Conservation (phyloP, 2,797 vertebrate species). For the Schizopygopsis pylzovi region DNA sequence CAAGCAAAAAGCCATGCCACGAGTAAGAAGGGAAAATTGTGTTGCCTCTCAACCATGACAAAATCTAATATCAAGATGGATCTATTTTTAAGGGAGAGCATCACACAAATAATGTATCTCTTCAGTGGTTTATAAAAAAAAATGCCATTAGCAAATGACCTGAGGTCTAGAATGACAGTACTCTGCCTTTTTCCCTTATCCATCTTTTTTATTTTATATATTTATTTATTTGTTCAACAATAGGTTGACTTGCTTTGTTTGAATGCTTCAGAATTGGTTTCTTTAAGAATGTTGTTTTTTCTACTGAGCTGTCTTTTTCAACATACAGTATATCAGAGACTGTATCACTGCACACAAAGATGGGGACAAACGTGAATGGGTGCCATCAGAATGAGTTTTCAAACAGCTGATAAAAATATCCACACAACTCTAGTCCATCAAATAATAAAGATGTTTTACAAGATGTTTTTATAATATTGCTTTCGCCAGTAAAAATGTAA, state of each 20-base stretch:
- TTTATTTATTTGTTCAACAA: slow-evolving; percentile 25
- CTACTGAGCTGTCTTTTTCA: not conserved
- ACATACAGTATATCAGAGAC: not conserved
- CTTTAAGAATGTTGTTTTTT: slow-evolving; percentile 7
- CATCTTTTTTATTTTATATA: not conserved
- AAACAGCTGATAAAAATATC: not conserved
- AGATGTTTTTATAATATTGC: no score
- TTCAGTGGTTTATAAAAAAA: slow-evolving; percentile 41
- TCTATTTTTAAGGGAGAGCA: slow-evolving; percentile 20
- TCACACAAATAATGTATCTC: slow-evolving; percentile 37
- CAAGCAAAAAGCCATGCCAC: slow-evolving; percentile 42
- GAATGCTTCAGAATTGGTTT: not conserved
- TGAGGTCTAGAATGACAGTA: slow-evolving; percentile 23
- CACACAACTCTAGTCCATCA: no score
- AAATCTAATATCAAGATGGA: slow-evolving; percentile 48
- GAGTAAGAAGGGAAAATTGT: slow-evolving; percentile 21
- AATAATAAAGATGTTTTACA: no score
- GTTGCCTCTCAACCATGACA: slow-evolving; percentile 42
- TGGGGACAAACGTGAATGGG: not conserved
- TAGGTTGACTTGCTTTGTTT: slow-evolving; percentile 7
- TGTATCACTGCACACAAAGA: not conserved
- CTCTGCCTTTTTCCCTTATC: not conserved
- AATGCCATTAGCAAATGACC: slow-evolving; percentile 46
- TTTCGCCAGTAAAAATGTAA: no score
- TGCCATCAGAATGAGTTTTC: not conserved